Evolutionary conservation across 2,888 invertebrate genomes (phyloP).

Genomic region (Perithous albicinctus): DNA sequence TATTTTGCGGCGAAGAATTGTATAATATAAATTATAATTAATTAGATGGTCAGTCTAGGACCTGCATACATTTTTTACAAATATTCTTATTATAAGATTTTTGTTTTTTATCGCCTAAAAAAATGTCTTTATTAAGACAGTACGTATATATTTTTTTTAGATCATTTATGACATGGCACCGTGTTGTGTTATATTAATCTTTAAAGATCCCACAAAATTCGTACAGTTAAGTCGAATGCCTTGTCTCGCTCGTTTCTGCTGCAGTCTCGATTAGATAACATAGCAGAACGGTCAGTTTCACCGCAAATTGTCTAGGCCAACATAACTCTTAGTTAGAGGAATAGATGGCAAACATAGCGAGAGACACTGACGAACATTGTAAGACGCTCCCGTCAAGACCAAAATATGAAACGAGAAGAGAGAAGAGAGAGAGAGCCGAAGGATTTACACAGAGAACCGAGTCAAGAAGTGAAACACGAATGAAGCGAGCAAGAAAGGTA

Average conservation of each 20-base stretch:
- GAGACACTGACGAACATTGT: constrained; percentile 15
- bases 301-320: not conserved
- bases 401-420: not conserved
- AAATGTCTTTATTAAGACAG: too few species aligned
- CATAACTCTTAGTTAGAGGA: not conserved
- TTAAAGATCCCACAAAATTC: too few species aligned
- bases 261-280: not conserved
- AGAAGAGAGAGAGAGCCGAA: not conserved
- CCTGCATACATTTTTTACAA: too few species aligned
- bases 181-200: too few species aligned
- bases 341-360: not conserved
- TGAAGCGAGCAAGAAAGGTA: constrained; percentile 12
- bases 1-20: too few species aligned
- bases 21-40: too few species aligned
- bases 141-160: too few species aligned
- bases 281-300: constrained; percentile 11
- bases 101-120: too few species aligned
- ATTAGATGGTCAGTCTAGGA: too few species aligned
- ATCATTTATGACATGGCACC: too few species aligned
- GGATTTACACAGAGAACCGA: not conserved
- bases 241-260: not conserved
- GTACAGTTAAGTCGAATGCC: too few species aligned
- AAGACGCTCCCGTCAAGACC: not conserved
- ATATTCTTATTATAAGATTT: too few species aligned
- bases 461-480: constrained; percentile 21